Evolutionary conservation across 2,888 invertebrate genomes (phyloP).

Genomic region (Aspidiotus destructor): DNA sequence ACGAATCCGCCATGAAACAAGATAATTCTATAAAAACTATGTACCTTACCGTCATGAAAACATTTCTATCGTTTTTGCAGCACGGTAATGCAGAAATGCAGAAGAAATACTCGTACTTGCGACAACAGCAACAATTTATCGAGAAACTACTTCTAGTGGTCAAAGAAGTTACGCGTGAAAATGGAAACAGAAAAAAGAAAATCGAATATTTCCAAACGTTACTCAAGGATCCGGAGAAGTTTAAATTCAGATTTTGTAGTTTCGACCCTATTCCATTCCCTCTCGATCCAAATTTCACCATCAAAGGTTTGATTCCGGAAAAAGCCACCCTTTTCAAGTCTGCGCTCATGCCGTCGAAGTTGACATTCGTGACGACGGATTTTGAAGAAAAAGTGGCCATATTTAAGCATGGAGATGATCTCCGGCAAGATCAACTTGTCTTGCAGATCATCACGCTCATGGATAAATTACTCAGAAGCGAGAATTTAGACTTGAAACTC

Average conservation of each 20-base stretch:
- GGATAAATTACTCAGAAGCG: constrained; percentile 87
- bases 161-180: constrained; percentile 78
- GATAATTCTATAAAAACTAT: constrained; percentile 65
- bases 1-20: constrained; percentile 56
- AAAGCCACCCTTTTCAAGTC: constrained; percentile 92
- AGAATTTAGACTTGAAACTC: constrained; percentile 90
- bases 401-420: constrained; percentile 95
- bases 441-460: constrained; percentile 96
- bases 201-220: constrained; percentile 78
- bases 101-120: constrained; percentile 63
- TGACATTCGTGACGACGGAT: constrained; percentile 76
- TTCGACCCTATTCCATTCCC: constrained; percentile 92
- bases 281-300: constrained; percentile 79
- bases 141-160: constrained; percentile 81
- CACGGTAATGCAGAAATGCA: constrained; percentile 59
- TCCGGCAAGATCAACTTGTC: constrained; percentile 94
- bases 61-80: constrained; percentile 60
- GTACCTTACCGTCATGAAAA: constrained; percentile 81
- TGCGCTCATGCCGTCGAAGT: constrained; percentile 84
- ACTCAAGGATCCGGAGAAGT: constrained; percentile 66
- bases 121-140: constrained; percentile 80
- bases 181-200: constrained; percentile 84
- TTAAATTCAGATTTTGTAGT: constrained; percentile 76
- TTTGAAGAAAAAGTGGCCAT: constrained; percentile 85
- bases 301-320: constrained; percentile 78